Conservation (phyloP, 1,140 invertebrate species). For the Pseudomyrmex dendroicus region DNA sequence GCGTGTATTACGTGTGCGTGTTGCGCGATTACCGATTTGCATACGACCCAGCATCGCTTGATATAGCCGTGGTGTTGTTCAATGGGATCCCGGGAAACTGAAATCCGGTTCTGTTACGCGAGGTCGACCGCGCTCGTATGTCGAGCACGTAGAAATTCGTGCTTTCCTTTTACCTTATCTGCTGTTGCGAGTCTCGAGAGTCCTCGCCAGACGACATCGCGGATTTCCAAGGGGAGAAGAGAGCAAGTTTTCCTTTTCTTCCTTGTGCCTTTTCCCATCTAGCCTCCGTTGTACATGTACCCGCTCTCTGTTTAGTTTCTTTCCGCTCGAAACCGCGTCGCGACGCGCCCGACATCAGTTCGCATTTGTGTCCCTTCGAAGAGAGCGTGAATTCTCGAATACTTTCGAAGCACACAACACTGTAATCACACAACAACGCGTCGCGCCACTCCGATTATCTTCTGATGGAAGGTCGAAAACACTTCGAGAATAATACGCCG, state of each 20-base stretch:
- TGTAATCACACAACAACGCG: too few species aligned
- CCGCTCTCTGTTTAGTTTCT: constrained; percentile 37
- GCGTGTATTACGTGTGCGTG: constrained; percentile 43
- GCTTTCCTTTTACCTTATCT: constrained; percentile 76
- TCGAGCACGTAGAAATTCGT: constrained; percentile 80
- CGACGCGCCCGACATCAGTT: constrained; percentile 1
- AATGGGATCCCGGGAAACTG: constrained; percentile 63
- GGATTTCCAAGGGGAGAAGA: constrained; percentile 40
- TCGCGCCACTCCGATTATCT: too few species aligned
- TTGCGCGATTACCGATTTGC: constrained; percentile 67
- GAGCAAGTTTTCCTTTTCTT: constrained; percentile 14
- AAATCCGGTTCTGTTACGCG: constrained; percentile 66
- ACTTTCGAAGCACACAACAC: too few species aligned
- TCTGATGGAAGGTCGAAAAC: too few species aligned
- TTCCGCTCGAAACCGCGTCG: constrained; percentile 9
- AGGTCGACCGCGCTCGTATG: constrained; percentile 67
- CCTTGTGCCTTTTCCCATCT: neutral
- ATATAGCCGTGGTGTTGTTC: constrained; percentile 72
- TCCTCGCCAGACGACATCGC: constrained; percentile 54
- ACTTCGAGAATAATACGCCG: too few species aligned
- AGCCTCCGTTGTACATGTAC: neutral
- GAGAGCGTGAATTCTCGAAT: too few species aligned
- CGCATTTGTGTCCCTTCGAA: constrained; percentile 3
- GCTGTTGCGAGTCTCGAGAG: constrained; percentile 40
- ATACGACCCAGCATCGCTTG: constrained; percentile 64